Conservation (phyloP, 1,140 invertebrate genomes). For the Drosophila tropicalis region DNA sequence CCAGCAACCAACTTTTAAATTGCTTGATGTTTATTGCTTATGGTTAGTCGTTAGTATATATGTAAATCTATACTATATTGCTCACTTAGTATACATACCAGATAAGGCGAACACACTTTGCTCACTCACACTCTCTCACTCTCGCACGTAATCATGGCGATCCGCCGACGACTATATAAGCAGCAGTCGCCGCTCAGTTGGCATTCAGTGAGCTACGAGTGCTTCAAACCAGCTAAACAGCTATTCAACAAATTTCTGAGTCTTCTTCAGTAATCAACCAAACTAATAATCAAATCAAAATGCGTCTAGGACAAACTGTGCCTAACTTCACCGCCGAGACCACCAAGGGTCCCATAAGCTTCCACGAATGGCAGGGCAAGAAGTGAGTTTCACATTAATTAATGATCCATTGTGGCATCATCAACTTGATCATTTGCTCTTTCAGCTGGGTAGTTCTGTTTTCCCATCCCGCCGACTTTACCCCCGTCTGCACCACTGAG, state of each 20-base stretch:
- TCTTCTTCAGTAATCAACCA: background rate
- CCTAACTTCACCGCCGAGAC: conserved; percentile 91
- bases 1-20: background rate
- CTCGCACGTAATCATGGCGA: background rate
- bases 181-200: conserved; percentile 4
- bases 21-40: conserved; percentile 19
- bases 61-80: conserved; percentile 14
- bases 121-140: conserved; percentile 21
- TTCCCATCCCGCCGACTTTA: conserved; percentile 96
- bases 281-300: conserved; percentile 59
- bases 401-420: background rate
- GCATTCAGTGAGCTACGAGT: conserved; percentile 57
- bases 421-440: background rate
- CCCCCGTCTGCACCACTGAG: conserved; percentile 96
- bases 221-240: conserved; percentile 14
- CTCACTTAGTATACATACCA: background rate
- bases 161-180: conserved; percentile 52
- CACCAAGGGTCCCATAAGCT: conserved; percentile 89
- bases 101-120: conserved; percentile 34
- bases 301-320: conserved; percentile 88
- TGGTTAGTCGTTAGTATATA: conserved; percentile 11
- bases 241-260: background rate
- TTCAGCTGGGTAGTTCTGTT: conserved; percentile 92
- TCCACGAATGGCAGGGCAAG: conserved; percentile 90
- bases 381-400: conserved; percentile 86